A percentile compares a stretch with the other conserved stretches of the same genome.
Evolutionary conservation across 2,888 invertebrate species (phyloP).

Genomic region (Polymixis flavicincta): DNA sequence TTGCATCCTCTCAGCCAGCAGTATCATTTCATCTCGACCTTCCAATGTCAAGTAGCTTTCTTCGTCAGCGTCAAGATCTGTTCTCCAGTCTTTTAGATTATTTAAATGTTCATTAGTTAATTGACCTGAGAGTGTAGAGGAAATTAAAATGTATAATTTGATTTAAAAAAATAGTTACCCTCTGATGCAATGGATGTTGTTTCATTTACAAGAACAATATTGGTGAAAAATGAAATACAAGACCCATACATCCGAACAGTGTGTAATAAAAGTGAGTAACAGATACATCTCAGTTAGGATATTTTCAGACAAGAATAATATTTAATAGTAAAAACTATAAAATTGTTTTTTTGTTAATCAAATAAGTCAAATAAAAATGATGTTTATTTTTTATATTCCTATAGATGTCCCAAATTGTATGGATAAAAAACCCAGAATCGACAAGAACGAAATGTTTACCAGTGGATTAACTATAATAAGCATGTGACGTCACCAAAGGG

Average conservation of each 20-base stretch:
- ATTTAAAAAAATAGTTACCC: neutral
- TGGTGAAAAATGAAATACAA: neutral
- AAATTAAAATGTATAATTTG: neutral
- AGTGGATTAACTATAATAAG: too few species aligned
- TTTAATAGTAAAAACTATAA: neutral
- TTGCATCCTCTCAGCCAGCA: slow-evolving; percentile 94
- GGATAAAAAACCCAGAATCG: too few species aligned
- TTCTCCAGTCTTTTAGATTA: slow-evolving; percentile 91
- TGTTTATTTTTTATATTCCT: too few species aligned
- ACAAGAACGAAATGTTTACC: too few species aligned
- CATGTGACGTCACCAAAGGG: too few species aligned
- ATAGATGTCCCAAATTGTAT: too few species aligned
- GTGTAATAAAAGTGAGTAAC: neutral
- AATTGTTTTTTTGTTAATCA: too few species aligned
- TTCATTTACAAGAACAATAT: neutral
- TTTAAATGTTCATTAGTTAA: slow-evolving; percentile 83
- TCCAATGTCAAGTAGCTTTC: slow-evolving; percentile 92
- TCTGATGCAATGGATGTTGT: neutral
- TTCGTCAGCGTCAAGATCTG: slow-evolving; percentile 86
- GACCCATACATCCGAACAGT: neutral
- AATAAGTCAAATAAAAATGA: too few species aligned
- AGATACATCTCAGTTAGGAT: neutral
- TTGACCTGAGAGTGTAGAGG: slow-evolving; percentile 74
- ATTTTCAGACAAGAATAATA: neutral
- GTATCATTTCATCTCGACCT: slow-evolving; percentile 94